phyloP scores from a whole-genome alignment of 2,888 invertebrate genomes.

The Brachypterus glaber region DNA sequence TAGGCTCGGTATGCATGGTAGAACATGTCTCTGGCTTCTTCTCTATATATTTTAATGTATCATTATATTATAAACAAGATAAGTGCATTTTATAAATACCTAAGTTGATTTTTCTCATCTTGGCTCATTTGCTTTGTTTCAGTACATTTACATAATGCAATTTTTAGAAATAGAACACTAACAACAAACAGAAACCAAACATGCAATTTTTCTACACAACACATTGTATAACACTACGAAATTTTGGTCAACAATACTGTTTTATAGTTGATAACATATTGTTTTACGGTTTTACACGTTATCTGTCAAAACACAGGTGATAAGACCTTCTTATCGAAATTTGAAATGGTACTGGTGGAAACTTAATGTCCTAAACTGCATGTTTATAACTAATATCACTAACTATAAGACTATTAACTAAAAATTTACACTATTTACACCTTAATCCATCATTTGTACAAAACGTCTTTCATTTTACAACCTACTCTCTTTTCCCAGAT shows the following conservation, averaged over 20 bases:
- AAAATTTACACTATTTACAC: too few relatives aligned
- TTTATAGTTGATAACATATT: slow-evolving; percentile 27
- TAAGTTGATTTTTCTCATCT: slow-evolving; percentile 20
- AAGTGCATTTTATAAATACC: slow-evolving; percentile 14
- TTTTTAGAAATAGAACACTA: slow-evolving; percentile 18
- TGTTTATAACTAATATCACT: too few relatives aligned
- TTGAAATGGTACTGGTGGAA: too few relatives aligned
- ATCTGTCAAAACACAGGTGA: slow-evolving; percentile 9
- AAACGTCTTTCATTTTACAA: too few relatives aligned
- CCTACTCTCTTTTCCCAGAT: slow-evolving; percentile 14
- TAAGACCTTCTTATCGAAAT: slow-evolving; percentile 10
- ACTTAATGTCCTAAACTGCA: too few relatives aligned
- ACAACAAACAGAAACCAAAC: slow-evolving; percentile 20
- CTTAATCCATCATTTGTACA: too few relatives aligned
- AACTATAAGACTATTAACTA: too few relatives aligned
- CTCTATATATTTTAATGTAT: slow-evolving; percentile 44
- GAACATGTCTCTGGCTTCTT: slow-evolving; percentile 90
- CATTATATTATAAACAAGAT: not conserved
- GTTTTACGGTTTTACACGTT: slow-evolving; percentile 17
- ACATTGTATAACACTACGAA: slow-evolving; percentile 27
- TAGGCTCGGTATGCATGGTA: slow-evolving; percentile 93
- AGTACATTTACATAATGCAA: slow-evolving; percentile 17
- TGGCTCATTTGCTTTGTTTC: slow-evolving; percentile 17
- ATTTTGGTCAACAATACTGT: slow-evolving; percentile 29
- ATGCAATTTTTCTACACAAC: slow-evolving; percentile 23